Percentiles rank a stretch among this genome's conserved stretches.
Evolutionary conservation across 2,113 vertebrate genomes (phyloP).

Genomic region (Labeo catla): DNA sequence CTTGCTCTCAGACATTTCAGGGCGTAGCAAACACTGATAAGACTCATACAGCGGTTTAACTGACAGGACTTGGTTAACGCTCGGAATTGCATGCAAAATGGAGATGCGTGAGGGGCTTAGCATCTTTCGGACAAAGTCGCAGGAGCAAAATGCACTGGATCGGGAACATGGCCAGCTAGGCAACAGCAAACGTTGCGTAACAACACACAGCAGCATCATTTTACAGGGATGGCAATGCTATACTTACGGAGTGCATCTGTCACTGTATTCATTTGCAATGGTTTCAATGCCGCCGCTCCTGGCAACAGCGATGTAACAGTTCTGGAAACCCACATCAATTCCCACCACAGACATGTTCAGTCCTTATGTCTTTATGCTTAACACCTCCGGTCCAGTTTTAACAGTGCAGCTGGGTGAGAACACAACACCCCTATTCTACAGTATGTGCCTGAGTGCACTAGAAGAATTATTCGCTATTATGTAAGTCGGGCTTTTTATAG

Average conservation of each 20-base stretch:
- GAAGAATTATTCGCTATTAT: conserved; percentile 68
- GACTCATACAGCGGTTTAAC: neutral
- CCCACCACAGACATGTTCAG: conserved; percentile 91
- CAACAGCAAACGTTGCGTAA: conserved; percentile 67
- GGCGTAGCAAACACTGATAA: neutral
- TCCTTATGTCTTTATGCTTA: conserved; percentile 44
- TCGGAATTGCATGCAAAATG: neutral
- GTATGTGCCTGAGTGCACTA: conserved; percentile 27
- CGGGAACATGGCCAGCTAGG: neutral
- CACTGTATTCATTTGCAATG: conserved; percentile 94
- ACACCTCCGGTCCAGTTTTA: conserved; percentile 59
- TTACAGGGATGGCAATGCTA: conserved; percentile 50
- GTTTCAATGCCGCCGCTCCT: conserved; percentile 95
- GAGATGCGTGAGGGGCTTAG: neutral
- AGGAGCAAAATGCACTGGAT: neutral
- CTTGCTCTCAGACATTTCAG: neutral
- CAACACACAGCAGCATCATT: conserved; percentile 55
- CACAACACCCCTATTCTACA: conserved; percentile 45
- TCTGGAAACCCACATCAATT: conserved; percentile 93
- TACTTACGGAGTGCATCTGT: conserved; percentile 97
- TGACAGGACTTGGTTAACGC: neutral
- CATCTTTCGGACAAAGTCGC: neutral
- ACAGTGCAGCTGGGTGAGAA: conserved; percentile 41
- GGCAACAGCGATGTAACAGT: conserved; percentile 92
- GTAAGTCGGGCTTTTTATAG: conserved; percentile 73